These are phyloP conservation scores for Acridotheres tristis DNA, from an alignment of 2,797 vertebrate species.

Conservation along the genomic window DNA sequence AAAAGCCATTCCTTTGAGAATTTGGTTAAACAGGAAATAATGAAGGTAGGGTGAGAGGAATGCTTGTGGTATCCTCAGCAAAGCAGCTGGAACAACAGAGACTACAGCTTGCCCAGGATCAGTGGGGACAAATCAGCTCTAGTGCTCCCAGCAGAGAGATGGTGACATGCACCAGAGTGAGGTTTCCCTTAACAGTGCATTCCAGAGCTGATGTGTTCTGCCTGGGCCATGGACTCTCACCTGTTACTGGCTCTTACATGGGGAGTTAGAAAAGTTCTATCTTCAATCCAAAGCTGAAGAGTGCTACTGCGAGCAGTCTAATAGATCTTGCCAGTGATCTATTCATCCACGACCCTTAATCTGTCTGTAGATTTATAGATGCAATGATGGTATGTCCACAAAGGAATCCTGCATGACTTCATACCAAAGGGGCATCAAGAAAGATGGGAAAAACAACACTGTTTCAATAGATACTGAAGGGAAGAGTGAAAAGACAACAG, in stretches of 20 bases:
- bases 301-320: background rate
- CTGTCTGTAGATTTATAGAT: background rate
- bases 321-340: background rate
- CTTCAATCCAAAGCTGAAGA: background rate
- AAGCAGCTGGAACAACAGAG: background rate
- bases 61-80: background rate
- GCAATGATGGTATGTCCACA: background rate
- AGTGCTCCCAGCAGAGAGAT: no score
- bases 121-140: background rate
- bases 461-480: background rate
- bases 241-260: rapidly evolving
- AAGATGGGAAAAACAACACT: background rate
- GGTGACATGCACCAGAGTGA: background rate
- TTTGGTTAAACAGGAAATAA: background rate
- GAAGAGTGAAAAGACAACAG: background rate
- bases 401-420: background rate
- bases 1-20: background rate
- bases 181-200: background rate
- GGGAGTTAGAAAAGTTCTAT: background rate
- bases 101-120: background rate
- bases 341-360: background rate
- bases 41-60: background rate
- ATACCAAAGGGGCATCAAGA: background rate
- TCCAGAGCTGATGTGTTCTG: background rate
- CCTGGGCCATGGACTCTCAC: background rate